Percentiles rank a stretch among this genome's conserved stretches.
Evolutionary conservation across 2,113 vertebrate species (phyloP).

Genomic region (Eleginops maclovinus): DNA sequence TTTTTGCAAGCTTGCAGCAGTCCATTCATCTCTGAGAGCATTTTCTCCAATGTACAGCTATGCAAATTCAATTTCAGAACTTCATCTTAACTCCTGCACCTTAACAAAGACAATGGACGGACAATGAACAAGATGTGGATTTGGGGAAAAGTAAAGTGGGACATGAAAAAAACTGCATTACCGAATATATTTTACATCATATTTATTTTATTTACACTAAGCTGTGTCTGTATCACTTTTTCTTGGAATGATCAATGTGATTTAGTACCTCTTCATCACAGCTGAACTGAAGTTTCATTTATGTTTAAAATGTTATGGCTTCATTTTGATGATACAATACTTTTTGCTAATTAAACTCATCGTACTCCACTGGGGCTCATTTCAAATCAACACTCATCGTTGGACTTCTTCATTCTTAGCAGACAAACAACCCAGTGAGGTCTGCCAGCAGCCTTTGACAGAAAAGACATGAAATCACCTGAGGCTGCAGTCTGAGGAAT

Average conservation of each 20-base stretch:
- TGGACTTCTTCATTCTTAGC: conserved; percentile 11
- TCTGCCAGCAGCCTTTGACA: not conserved
- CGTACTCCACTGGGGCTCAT: not conserved
- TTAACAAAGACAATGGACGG: not conserved
- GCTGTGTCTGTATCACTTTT: no score
- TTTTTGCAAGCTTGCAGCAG: no score
- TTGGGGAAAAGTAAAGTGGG: no score
- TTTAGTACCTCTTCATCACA: no score
- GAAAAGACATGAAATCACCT: conserved; percentile 42
- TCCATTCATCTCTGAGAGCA: not conserved
- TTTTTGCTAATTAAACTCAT: not conserved
- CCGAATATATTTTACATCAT: no score
- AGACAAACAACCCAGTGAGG: not conserved
- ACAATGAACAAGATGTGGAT: no score
- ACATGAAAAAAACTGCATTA: no score
- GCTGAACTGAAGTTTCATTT: no score
- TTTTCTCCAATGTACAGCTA: not conserved
- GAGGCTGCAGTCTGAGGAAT: not conserved
- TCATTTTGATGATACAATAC: no score
- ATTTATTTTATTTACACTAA: no score
- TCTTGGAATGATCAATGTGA: no score
- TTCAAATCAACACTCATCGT: not conserved
- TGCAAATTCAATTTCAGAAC: not conserved
- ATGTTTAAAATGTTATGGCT: no score
- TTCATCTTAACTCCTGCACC: not conserved